phyloP scores from a whole-genome alignment of 2,797 vertebrate species.

The Austrolebias charrua region DNA sequence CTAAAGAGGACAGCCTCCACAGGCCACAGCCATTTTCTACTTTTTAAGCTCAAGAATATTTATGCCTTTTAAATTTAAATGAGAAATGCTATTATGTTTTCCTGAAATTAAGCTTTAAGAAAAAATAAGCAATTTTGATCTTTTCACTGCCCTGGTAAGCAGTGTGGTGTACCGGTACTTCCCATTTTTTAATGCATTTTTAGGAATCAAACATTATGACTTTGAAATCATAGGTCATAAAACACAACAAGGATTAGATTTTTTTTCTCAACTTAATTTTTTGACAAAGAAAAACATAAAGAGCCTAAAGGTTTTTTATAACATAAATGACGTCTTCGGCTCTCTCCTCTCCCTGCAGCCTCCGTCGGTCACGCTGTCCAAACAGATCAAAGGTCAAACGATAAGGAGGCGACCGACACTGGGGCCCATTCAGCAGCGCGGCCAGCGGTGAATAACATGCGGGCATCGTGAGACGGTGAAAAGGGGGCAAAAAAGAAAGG shows the following conservation, averaged over 20 bases:
- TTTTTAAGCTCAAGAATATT: no score
- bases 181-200: not conserved
- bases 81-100: no score
- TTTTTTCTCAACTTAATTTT: not conserved
- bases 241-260: not conserved
- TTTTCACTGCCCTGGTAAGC: no score
- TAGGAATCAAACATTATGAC: not conserved
- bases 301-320: not conserved
- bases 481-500: slow-evolving; percentile 30
- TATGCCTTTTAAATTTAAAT: no score
- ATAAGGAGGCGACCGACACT: slow-evolving; percentile 76
- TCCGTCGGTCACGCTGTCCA: slow-evolving; percentile 75
- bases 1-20: no score
- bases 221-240: not conserved
- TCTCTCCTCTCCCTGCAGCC: slow-evolving; percentile 34
- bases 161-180: no score
- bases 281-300: not conserved
- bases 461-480: slow-evolving; percentile 47
- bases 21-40: no score
- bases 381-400: slow-evolving; percentile 80
- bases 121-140: no score
- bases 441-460: slow-evolving; percentile 54
- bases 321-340: slow-evolving; percentile 5
- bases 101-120: no score
- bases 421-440: slow-evolving; percentile 65